A percentile compares a stretch with the other conserved stretches of the same genome.
Evolutionary conservation across 2,113 vertebrate species (phyloP).

Genomic region (Sinocyclocheilus maitianheensis): DNA sequence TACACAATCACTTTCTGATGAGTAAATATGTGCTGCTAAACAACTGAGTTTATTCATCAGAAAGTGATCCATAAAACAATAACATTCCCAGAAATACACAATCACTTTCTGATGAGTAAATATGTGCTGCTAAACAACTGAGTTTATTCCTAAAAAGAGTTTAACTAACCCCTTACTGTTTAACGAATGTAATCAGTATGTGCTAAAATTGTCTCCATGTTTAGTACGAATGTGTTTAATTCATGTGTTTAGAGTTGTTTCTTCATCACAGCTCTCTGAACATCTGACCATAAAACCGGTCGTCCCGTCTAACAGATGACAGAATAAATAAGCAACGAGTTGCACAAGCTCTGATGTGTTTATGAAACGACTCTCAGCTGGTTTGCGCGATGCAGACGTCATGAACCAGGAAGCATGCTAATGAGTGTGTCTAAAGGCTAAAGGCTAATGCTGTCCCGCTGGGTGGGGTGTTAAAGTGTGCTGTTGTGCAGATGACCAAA

Average conservation of each 20-base stretch:
- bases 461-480: slow-evolving; percentile 36
- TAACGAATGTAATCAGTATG: not conserved
- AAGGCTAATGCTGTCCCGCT: slow-evolving; percentile 48
- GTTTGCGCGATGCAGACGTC: slow-evolving; percentile 6
- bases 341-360: slow-evolving; percentile 60
- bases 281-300: slow-evolving; percentile 9
- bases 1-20: not conserved
- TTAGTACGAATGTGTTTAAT: not conserved
- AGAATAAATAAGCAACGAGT: slow-evolving; percentile 51
- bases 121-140: not conserved
- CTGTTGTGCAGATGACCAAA: slow-evolving; percentile 52
- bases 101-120: not conserved
- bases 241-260: slow-evolving; percentile 7
- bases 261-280: not conserved
- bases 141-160: not conserved
- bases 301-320: slow-evolving; percentile 35
- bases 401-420: slow-evolving; percentile 49
- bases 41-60: not conserved
- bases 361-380: slow-evolving; percentile 54
- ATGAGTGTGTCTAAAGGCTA: slow-evolving; percentile 44
- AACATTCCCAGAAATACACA: not conserved
- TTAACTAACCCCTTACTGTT: not conserved
- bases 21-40: not conserved
- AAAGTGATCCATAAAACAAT: not conserved
- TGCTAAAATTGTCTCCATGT: not conserved